Percentiles rank a stretch among this genome's conserved stretches.
These are phyloP conservation scores for Itoplectis maculator DNA, from an alignment of 2,888 invertebrate genomes.

Conservation along the genomic window DNA sequence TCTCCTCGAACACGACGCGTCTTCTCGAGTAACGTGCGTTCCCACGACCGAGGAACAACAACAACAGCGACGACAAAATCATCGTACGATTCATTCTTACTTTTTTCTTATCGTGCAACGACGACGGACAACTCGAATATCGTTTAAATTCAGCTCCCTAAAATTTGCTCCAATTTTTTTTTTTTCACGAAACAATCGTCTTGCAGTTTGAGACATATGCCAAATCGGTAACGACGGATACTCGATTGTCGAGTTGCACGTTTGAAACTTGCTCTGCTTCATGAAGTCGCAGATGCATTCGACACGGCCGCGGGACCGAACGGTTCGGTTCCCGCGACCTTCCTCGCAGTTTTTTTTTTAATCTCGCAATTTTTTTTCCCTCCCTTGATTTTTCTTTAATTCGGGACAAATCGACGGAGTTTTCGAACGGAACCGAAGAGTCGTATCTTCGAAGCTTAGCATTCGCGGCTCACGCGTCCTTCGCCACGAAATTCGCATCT, in stretches of 20 bases:
- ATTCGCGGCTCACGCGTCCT: conserved; percentile 8
- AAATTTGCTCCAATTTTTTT: not conserved
- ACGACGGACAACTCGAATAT: conserved; percentile 14
- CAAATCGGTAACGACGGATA: conserved; percentile 12
- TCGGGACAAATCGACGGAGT: conserved; percentile 27
- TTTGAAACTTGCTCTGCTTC: conserved; percentile 61
- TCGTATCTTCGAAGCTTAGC: conserved; percentile 21
- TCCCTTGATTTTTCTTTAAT: conserved; percentile 14
- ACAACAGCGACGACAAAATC: conserved; percentile 14
- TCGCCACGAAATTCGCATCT: conserved; percentile 11
- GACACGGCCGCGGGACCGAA: conserved; percentile 29
- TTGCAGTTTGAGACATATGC: conserved; percentile 1
- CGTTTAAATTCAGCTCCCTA: conserved; percentile 27
- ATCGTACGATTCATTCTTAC: conserved; percentile 25
- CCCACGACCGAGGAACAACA: conserved; percentile 7
- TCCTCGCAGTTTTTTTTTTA: conserved; percentile 27
- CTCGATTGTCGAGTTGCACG: conserved; percentile 30
- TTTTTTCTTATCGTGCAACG: conserved; percentile 19
- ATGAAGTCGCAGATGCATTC: conserved; percentile 65
- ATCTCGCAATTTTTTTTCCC: conserved; percentile 12
- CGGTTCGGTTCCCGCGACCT: conserved; percentile 24
- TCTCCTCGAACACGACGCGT: not conserved
- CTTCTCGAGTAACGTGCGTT: conserved; percentile 17
- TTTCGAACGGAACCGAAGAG: conserved; percentile 12
- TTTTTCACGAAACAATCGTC: not conserved